phyloP scores from a whole-genome alignment of 1,140 invertebrate genomes.

The Nomia melanderi region DNA sequence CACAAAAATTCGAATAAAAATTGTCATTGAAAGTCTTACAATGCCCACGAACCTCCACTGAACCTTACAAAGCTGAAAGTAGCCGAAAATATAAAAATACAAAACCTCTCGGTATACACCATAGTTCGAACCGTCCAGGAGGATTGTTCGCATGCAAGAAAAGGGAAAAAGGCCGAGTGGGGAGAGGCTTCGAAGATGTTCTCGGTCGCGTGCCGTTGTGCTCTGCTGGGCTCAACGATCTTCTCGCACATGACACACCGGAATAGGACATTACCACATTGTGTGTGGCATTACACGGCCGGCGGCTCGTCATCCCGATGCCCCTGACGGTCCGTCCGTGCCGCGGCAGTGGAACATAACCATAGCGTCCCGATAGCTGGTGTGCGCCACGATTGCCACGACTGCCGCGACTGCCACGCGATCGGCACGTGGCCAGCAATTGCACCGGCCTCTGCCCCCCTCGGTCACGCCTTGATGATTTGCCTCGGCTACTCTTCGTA shows the following conservation, averaged over 20 bases:
- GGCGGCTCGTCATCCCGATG: slow-evolving; percentile 25
- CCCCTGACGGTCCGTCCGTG: neutral
- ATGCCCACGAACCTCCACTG: too few relatives aligned
- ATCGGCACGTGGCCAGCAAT: slow-evolving; percentile 71
- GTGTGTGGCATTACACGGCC: slow-evolving; percentile 53
- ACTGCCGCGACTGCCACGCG: too few relatives aligned
- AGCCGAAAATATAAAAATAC: too few relatives aligned
- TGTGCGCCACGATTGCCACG: too few relatives aligned
- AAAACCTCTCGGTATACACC: too few relatives aligned
- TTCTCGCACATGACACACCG: slow-evolving; percentile 76
- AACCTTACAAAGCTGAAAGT: too few relatives aligned
- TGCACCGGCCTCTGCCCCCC: slow-evolving; percentile 23
- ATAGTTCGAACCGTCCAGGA: too few relatives aligned
- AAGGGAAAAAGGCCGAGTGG: slow-evolving; percentile 40
- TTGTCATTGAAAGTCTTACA: too few relatives aligned
- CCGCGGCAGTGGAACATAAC: neutral
- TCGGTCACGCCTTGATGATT: slow-evolving; percentile 54
- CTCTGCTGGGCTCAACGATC: slow-evolving; percentile 74
- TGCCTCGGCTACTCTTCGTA: slow-evolving; percentile 9
- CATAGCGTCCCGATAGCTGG: neutral
- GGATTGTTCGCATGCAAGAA: too few relatives aligned
- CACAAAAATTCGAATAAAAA: too few relatives aligned
- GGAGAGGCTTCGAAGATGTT: slow-evolving; percentile 42
- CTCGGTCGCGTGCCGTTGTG: slow-evolving; percentile 76
- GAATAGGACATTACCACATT: slow-evolving; percentile 68